A percentile compares a stretch with the other conserved stretches of the same genome.
Conservation (phyloP, 2,888 invertebrate genomes). For the Ypsolopha sequella region DNA sequence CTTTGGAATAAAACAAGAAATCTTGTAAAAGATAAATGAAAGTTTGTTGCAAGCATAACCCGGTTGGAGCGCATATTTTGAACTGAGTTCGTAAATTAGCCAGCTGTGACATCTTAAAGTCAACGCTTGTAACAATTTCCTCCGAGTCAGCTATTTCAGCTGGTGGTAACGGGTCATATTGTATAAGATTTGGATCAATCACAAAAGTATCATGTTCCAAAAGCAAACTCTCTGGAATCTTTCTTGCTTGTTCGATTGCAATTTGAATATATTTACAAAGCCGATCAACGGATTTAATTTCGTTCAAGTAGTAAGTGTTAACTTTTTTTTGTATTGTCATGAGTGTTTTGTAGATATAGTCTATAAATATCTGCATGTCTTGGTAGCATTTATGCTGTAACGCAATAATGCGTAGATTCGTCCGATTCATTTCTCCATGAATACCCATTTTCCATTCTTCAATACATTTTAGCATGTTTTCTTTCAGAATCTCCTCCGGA, state of each 20-base stretch:
- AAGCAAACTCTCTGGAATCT: conserved; percentile 53
- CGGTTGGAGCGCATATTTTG: conserved; percentile 51
- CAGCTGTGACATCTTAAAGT: conserved; percentile 49
- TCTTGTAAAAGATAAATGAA: conserved; percentile 67
- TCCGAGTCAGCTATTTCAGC: conserved; percentile 6
- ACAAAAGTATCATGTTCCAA: conserved; percentile 61
- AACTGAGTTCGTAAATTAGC: conserved; percentile 41
- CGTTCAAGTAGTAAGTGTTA: conserved; percentile 50
- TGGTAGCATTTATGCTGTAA: conserved; percentile 44
- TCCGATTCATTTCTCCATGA: conserved; percentile 67
- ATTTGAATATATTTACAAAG: conserved; percentile 63
- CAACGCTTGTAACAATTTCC: conserved; percentile 26
- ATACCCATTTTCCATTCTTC: conserved; percentile 72
- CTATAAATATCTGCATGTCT: conserved; percentile 54
- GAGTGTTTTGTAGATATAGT: conserved; percentile 52
- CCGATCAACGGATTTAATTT: conserved; percentile 58
- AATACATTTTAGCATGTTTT: conserved; percentile 49
- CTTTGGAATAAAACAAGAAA: conserved; percentile 56
- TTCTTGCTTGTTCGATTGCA: conserved; percentile 58
- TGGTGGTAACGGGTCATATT: conserved; percentile 25
- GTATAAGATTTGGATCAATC: conserved; percentile 54
- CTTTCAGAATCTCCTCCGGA: conserved; percentile 43
- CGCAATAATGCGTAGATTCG: conserved; percentile 45
- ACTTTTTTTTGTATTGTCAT: conserved; percentile 51
- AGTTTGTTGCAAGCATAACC: conserved; percentile 49